Conservation (phyloP, 2,113 vertebrate species). For the Enhydra lutris region DNA sequence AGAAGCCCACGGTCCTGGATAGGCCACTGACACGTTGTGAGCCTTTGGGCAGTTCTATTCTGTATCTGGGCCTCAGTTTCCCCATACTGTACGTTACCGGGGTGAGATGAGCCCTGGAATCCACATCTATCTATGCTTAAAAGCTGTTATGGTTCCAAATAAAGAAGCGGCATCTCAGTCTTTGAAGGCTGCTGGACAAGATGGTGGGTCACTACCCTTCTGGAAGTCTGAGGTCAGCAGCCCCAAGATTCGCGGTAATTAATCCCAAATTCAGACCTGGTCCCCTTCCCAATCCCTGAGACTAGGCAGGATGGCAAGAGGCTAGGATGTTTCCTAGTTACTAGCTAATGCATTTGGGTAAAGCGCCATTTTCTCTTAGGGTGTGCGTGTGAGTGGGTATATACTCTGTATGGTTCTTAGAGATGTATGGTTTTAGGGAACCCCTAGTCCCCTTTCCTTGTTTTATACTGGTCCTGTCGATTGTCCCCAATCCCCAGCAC, state of each 20-base stretch:
- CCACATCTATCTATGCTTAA: not conserved
- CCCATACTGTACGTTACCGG: rapidly evolving
- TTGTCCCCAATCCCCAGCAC: not conserved
- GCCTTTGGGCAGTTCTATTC: not conserved
- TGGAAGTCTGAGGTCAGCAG: not conserved
- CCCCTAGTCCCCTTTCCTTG: not conserved
- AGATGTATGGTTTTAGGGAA: too few species aligned
- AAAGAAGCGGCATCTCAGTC: not conserved
- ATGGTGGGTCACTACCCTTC: rapidly evolving
- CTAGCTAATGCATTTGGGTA: rapidly evolving
- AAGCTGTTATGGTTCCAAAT: not conserved
- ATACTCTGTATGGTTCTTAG: not conserved
- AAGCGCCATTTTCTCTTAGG: not conserved
- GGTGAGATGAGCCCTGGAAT: not conserved
- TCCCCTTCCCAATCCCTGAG: not conserved
- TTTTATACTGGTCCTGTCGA: not conserved
- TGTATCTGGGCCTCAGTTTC: not conserved
- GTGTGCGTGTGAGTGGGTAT: too few species aligned
- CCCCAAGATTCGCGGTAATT: not conserved
- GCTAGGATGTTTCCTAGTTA: not conserved
- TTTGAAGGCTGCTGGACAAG: too few species aligned
- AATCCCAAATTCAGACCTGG: not conserved
- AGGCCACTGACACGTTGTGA: not conserved
- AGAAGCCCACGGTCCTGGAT: not conserved
- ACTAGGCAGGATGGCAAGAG: not conserved